Conservation (phyloP, 2,797 vertebrate genomes). For the Scomberomorus guttatus region DNA sequence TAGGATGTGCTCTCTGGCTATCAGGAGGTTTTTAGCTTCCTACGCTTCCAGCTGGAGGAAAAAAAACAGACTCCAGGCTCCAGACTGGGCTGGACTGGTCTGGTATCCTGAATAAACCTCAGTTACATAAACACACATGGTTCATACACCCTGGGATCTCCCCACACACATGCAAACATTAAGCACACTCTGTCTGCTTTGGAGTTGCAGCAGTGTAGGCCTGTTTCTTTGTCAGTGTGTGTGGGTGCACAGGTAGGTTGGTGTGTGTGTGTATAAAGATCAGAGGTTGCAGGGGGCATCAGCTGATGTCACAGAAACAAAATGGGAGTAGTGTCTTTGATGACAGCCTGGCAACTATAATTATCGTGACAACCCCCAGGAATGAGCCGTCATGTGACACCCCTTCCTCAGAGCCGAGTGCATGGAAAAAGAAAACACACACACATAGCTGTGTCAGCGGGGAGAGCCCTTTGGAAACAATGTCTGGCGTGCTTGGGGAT, state of each 20-base stretch:
- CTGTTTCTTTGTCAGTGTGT: background rate
- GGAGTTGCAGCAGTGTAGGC: background rate
- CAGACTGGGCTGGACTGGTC: constrained; percentile 18
- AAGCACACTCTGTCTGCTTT: background rate
- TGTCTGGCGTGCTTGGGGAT: constrained; percentile 57
- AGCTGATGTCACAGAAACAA: constrained; percentile 69
- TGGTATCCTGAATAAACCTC: constrained; percentile 35
- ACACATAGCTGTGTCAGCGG: constrained; percentile 61
- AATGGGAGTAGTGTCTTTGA: constrained; percentile 68
- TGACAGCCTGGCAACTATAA: constrained; percentile 77
- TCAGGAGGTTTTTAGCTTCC: constrained; percentile 49
- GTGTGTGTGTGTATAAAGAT: constrained; percentile 59
- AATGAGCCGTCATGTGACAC: constrained; percentile 76
- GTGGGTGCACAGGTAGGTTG: background rate
- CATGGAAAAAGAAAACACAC: constrained; percentile 68
- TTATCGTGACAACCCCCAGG: constrained; percentile 74
- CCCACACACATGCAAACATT: background rate
- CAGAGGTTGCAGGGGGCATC: constrained; percentile 52
- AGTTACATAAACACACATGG: constrained; percentile 27
- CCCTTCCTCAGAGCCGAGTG: constrained; percentile 49
- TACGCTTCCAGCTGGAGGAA: constrained; percentile 28
- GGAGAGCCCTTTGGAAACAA: constrained; percentile 79
- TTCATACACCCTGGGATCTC: constrained; percentile 11
- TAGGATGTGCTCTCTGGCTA: constrained; percentile 58
- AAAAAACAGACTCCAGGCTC: constrained; percentile 49